These are phyloP conservation scores for Phalera bucephala DNA, from an alignment of 2,888 invertebrate species.

Conservation along the genomic window DNA sequence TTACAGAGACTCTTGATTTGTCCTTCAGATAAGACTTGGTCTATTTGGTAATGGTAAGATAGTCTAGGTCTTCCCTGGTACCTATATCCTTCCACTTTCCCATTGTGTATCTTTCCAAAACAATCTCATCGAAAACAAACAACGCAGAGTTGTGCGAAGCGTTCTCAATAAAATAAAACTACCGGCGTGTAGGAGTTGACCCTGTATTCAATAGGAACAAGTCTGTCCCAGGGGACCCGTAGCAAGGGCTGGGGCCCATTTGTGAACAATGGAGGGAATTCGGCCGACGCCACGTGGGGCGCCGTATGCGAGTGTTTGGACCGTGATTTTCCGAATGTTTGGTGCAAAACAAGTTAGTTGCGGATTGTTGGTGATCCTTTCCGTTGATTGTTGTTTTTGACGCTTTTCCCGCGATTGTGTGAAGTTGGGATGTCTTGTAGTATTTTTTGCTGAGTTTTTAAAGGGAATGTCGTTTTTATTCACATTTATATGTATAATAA, in stretches of 20 bases:
- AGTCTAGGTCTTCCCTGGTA: too few species aligned
- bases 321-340: slow-evolving; percentile 33
- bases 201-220: slow-evolving; percentile 37
- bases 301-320: slow-evolving; percentile 23
- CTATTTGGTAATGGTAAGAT: too few species aligned
- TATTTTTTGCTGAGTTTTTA: too few species aligned
- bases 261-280: slow-evolving; percentile 35
- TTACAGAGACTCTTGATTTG: too few species aligned
- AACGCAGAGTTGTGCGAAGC: slow-evolving; percentile 17
- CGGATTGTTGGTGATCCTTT: slow-evolving; percentile 8
- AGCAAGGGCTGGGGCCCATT: slow-evolving; percentile 32
- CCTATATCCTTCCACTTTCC: too few species aligned
- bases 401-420: too few species aligned
- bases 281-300: slow-evolving; percentile 31
- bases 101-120: too few species aligned
- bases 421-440: too few species aligned
- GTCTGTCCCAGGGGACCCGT: slow-evolving; percentile 27
- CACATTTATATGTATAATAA: too few species aligned
- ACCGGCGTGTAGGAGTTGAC: slow-evolving; percentile 31
- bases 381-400: too few species aligned
- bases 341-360: slow-evolving; percentile 27
- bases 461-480: too few species aligned
- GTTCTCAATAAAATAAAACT: slow-evolving; percentile 49
- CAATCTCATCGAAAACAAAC: neutral
- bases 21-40: too few species aligned